phyloP scores from a whole-genome alignment of 2,113 vertebrate species.

The Alethe diademata region DNA sequence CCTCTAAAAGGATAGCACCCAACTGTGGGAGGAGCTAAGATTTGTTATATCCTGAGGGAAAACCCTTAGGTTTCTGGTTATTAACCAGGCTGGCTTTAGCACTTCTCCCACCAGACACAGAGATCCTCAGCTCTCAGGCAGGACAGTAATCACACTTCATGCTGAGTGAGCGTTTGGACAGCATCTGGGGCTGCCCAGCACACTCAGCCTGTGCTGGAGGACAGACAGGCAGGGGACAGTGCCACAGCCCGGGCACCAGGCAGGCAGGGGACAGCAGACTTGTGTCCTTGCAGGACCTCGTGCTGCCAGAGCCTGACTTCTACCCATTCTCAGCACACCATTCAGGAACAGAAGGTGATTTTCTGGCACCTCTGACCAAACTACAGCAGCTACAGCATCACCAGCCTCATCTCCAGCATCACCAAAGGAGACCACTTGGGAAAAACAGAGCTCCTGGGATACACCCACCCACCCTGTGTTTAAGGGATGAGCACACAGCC shows the following conservation, averaged over 20 bases:
- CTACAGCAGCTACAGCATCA: not conserved
- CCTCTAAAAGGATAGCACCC: not conserved
- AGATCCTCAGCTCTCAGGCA: not conserved
- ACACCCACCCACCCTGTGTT: not conserved
- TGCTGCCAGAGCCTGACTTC: not conserved
- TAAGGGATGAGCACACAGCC: not conserved
- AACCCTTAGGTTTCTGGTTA: not conserved
- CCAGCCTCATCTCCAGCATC: not conserved
- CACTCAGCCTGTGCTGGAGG: fast-evolving
- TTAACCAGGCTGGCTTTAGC: not conserved
- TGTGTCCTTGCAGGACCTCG: fast-evolving
- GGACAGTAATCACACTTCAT: not conserved
- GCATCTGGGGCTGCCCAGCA: not conserved
- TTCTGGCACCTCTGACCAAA: not conserved
- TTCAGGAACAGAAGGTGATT: not conserved
- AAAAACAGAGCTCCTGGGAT: not conserved
- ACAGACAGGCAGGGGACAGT: not conserved
- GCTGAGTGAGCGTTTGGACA: not conserved
- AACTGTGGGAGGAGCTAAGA: not conserved
- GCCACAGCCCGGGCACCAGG: fast-evolving
- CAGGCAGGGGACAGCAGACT: not conserved
- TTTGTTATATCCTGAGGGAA: not conserved
- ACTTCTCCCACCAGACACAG: not conserved
- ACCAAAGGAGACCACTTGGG: not conserved
- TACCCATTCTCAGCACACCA: fast-evolving